Evolutionary conservation across 2,113 vertebrate genomes (phyloP).

Genomic region (Dipodomys merriami): DNA sequence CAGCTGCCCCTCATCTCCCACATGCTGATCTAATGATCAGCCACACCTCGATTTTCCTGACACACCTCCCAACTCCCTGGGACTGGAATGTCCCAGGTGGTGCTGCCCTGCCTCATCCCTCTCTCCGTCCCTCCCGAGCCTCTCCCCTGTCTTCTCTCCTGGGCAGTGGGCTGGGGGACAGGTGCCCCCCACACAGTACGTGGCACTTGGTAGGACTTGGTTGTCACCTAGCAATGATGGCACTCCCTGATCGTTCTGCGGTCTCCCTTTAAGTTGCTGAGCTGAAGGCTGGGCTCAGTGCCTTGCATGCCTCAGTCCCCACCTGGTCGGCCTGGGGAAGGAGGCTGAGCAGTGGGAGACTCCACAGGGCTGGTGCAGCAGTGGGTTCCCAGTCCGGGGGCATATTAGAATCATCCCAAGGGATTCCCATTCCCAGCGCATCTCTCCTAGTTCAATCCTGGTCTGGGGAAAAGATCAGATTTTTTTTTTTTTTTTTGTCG

Average conservation of each 20-base stretch:
- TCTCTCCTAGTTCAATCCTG: neutral
- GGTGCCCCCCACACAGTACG: accelerated
- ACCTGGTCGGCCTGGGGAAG: accelerated
- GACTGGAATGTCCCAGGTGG: neutral
- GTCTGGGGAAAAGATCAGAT: neutral
- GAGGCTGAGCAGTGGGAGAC: accelerated
- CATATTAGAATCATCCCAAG: accelerated
- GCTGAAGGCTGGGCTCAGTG: neutral
- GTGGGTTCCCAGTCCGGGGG: accelerated
- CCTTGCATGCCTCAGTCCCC: too few relatives aligned
- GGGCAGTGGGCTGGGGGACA: too few relatives aligned
- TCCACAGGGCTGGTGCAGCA: neutral
- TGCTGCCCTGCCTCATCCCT: accelerated
- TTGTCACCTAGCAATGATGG: too few relatives aligned
- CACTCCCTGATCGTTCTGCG: neutral
- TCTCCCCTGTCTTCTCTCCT: too few relatives aligned
- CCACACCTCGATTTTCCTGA: neutral
- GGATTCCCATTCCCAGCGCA: accelerated
- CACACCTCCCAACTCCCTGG: accelerated
- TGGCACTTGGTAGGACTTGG: neutral
- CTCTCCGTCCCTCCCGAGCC: too few relatives aligned
- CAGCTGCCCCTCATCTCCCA: neutral
- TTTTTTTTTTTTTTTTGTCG: neutral
- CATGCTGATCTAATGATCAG: too few relatives aligned
- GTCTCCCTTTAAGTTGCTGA: neutral